phyloP scores from a whole-genome alignment of 2,888 invertebrate species.

The Melikaiella ostensackeni region DNA sequence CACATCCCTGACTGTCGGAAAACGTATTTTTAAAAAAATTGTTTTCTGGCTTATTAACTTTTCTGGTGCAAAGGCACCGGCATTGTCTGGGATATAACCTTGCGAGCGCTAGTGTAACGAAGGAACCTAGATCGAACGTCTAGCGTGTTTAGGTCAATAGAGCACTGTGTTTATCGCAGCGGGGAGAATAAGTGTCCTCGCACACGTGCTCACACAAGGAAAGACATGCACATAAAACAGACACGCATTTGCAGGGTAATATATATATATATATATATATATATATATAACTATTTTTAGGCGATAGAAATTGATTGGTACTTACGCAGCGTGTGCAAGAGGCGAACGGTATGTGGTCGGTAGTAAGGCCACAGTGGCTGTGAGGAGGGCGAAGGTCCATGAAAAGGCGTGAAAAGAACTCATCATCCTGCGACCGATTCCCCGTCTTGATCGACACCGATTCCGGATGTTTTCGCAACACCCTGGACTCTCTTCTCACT shows the following conservation, averaged over 20 bases:
- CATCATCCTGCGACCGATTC: conserved; percentile 63
- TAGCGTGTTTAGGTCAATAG: conserved; percentile 36
- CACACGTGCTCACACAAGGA: conserved; percentile 2
- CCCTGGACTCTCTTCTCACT: conserved; percentile 53
- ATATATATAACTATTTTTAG: too few relatives aligned
- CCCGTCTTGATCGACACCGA: conserved; percentile 37
- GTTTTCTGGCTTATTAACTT: conserved; percentile 37
- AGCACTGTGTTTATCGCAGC: conserved; percentile 32
- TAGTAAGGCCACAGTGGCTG: conserved; percentile 79
- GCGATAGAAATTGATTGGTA: conserved; percentile 64
- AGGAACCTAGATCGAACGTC: conserved; percentile 38
- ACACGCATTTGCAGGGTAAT: neutral
- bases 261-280: too few relatives aligned
- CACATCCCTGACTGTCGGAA: neutral
- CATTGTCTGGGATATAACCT: conserved; percentile 28
- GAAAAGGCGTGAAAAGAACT: conserved; percentile 75
- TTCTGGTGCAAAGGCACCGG: conserved; percentile 16
- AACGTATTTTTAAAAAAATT: conserved; percentile 4
- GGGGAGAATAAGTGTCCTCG: neutral
- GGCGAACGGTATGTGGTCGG: conserved; percentile 80
- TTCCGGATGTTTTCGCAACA: conserved; percentile 44
- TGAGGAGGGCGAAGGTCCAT: conserved; percentile 78
- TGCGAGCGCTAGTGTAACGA: neutral
- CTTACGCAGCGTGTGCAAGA: conserved; percentile 81
- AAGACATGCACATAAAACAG: neutral